Evolutionary conservation across 2,888 invertebrate genomes (phyloP).

Genomic region (Drosophila parthenogenetica): DNA sequence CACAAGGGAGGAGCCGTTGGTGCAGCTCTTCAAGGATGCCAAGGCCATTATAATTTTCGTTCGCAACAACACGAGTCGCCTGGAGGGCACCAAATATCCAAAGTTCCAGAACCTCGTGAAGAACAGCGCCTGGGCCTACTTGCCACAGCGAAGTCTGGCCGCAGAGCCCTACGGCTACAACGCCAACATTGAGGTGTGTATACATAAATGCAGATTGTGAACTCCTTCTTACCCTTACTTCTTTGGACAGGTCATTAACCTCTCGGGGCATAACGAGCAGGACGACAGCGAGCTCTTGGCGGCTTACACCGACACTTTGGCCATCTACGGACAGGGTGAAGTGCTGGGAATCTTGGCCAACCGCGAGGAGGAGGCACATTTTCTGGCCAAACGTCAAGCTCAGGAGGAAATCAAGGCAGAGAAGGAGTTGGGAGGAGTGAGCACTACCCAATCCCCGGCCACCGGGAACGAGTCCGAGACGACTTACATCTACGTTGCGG

Average conservation of each 20-base stretch:
- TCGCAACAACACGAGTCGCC: slow-evolving; percentile 86
- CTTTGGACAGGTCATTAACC: slow-evolving; percentile 85
- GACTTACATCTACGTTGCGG: slow-evolving; percentile 86
- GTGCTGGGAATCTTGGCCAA: slow-evolving; percentile 87
- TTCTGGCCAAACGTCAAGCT: slow-evolving; percentile 79
- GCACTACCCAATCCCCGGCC: slow-evolving; percentile 72
- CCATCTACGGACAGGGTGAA: slow-evolving; percentile 87
- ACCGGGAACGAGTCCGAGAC: slow-evolving; percentile 83
- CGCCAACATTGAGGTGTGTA: slow-evolving; percentile 87
- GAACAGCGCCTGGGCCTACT: slow-evolving; percentile 86
- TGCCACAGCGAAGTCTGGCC: slow-evolving; percentile 87
- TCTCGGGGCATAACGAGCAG: slow-evolving; percentile 86
- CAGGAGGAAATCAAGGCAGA: slow-evolving; percentile 71
- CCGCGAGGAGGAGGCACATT: slow-evolving; percentile 82
- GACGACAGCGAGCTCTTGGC: slow-evolving; percentile 87
- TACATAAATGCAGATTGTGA: background rate
- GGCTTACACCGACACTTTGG: slow-evolving; percentile 87
- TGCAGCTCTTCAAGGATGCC: slow-evolving; percentile 87
- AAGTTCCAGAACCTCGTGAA: slow-evolving; percentile 87
- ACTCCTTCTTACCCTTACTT: background rate
- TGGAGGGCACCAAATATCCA: slow-evolving; percentile 87
- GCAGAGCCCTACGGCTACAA: slow-evolving; percentile 88
- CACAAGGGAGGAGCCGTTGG: slow-evolving; percentile 86
- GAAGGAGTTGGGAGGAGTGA: slow-evolving; percentile 60
- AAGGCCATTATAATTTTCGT: slow-evolving; percentile 88